Conservation (phyloP, 1,140 invertebrate genomes). For the Diachasmimorpha longicaudata region DNA sequence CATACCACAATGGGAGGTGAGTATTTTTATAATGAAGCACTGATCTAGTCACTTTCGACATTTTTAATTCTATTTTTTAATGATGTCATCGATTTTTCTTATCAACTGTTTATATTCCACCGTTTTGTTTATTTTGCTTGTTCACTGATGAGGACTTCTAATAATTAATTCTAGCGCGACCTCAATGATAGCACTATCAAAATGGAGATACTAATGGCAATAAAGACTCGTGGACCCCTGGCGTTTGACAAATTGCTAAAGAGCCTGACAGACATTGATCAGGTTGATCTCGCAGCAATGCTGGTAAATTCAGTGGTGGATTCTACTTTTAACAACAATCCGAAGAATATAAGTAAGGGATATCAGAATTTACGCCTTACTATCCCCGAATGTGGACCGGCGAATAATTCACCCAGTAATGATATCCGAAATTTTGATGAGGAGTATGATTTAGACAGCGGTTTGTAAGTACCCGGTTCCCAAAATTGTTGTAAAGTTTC, state of each 20-base stretch:
- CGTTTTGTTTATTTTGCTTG: background rate
- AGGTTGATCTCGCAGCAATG: slow-evolving; percentile 36
- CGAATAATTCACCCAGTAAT: background rate
- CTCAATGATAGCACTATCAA: slow-evolving; percentile 29
- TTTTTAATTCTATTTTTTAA: too few species aligned
- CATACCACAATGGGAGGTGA: slow-evolving; percentile 44
- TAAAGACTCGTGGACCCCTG: slow-evolving; percentile 48
- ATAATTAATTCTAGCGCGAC: slow-evolving; percentile 30
- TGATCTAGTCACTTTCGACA: too few species aligned
- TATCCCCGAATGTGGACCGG: too few species aligned
- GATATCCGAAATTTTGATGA: background rate
- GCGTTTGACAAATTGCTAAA: slow-evolving; percentile 43
- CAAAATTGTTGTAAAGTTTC: too few species aligned
- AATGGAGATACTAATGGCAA: slow-evolving; percentile 41
- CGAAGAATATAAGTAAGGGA: slow-evolving; percentile 13
- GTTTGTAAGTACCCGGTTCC: background rate
- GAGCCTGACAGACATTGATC: slow-evolving; percentile 38
- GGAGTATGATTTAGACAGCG: background rate
- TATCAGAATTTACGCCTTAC: background rate
- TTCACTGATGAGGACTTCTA: background rate
- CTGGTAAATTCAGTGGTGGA: slow-evolving; percentile 27
- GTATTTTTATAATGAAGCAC: background rate
- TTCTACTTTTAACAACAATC: background rate
- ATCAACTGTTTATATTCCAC: background rate
- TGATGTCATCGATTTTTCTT: background rate